phyloP scores from a whole-genome alignment of 2,797 vertebrate species.

The Pachyuromys duprasi region DNA sequence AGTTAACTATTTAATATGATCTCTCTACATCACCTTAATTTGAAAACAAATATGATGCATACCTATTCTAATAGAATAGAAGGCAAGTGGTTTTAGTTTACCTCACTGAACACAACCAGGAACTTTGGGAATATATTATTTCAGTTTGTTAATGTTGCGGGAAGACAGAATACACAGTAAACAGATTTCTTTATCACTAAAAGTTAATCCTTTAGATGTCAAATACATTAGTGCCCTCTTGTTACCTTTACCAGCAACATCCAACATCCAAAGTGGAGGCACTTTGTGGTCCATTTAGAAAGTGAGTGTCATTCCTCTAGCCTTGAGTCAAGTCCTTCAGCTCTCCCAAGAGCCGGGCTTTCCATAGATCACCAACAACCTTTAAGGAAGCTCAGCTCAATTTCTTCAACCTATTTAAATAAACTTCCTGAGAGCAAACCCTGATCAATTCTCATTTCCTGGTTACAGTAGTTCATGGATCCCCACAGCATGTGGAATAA shows the following conservation, averaged over 20 bases:
- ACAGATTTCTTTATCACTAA: background rate
- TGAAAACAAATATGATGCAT: slow-evolving; percentile 23
- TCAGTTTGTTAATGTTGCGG: background rate
- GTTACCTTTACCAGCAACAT: background rate
- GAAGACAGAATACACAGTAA: slow-evolving; percentile 29
- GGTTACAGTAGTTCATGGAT: background rate
- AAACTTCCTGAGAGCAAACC: background rate
- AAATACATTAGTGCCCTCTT: background rate
- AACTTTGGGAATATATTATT: slow-evolving; percentile 1
- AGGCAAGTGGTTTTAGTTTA: background rate
- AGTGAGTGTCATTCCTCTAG: background rate
- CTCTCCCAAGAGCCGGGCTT: background rate
- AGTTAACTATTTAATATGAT: slow-evolving; percentile 23
- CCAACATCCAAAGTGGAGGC: background rate
- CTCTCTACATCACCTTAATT: background rate
- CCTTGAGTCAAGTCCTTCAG: background rate
- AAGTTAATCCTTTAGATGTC: slow-evolving; percentile 30
- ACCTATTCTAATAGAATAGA: background rate
- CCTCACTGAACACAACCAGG: background rate
- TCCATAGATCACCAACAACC: background rate
- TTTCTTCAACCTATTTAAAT: background rate
- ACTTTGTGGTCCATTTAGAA: background rate
- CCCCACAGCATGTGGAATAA: background rate
- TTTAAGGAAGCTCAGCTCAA: background rate
- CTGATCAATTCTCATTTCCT: background rate